Percentiles rank a stretch among this genome's conserved stretches.
phyloP scores from a whole-genome alignment of 1,140 invertebrate species.

The Probaryconus sp. region DNA sequence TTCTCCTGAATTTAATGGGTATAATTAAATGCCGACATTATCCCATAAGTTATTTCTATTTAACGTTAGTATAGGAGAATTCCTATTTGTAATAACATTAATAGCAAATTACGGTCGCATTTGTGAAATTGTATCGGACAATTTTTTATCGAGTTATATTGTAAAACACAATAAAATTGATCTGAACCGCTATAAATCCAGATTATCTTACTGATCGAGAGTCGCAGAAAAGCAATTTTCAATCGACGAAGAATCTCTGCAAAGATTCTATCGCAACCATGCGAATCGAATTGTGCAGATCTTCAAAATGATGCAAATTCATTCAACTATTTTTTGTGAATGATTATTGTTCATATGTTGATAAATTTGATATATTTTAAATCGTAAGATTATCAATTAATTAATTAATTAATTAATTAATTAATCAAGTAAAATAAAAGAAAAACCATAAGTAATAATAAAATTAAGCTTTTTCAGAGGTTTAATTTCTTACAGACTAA shows the following conservation, averaged over 20 bases:
- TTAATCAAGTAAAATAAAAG: too few species aligned
- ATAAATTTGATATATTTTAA: too few species aligned
- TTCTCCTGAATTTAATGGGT: too few species aligned
- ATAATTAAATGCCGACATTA: too few species aligned
- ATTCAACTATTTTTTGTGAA: constrained; percentile 22
- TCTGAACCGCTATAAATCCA: constrained; percentile 32
- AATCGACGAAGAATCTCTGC: constrained; percentile 40
- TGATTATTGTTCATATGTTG: constrained; percentile 18
- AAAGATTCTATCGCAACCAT: constrained; percentile 43
- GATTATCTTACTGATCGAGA: constrained; percentile 18
- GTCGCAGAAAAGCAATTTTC: constrained; percentile 42
- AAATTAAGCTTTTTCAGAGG: too few species aligned
- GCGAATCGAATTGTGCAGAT: constrained; percentile 34
- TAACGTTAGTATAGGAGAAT: too few species aligned
- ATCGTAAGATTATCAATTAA: too few species aligned
- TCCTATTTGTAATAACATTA: background rate
- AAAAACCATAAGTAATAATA: too few species aligned
- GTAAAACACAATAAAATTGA: constrained; percentile 30
- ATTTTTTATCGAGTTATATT: constrained; percentile 2
- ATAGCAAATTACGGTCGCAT: background rate
- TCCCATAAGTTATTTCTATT: too few species aligned
- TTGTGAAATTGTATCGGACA: constrained; percentile 2
- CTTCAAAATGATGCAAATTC: constrained; percentile 18
- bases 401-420: too few species aligned
- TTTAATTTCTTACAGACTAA: too few species aligned